A percentile compares a stretch with the other conserved stretches of the same genome.
phyloP scores from a whole-genome alignment of 2,888 invertebrate genomes.

The Leptinotarsa juncta region DNA sequence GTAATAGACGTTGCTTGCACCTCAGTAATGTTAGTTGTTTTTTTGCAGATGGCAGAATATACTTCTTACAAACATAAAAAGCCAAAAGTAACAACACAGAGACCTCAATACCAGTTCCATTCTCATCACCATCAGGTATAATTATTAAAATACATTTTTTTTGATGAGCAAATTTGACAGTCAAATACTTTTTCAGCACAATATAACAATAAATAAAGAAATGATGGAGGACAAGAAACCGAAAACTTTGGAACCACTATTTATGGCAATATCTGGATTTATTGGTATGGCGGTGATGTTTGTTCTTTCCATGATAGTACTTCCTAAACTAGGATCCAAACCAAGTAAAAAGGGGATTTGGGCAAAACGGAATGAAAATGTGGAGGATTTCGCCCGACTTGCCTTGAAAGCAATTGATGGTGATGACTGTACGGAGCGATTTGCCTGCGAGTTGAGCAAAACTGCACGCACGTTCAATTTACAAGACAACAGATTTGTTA shows the following conservation, averaged over 20 bases:
- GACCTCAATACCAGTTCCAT: constrained; percentile 55
- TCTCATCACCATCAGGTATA: constrained; percentile 60
- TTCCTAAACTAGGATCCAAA: constrained; percentile 66
- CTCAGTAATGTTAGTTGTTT: neutral
- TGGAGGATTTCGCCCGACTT: constrained; percentile 62
- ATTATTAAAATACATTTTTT: constrained; percentile 17
- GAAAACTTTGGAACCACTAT: constrained; percentile 68
- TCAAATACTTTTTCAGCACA: constrained; percentile 58
- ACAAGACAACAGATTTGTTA: constrained; percentile 62
- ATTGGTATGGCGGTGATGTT: constrained; percentile 70
- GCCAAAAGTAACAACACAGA: constrained; percentile 45
- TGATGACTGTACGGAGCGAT: constrained; percentile 65
- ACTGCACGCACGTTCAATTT: constrained; percentile 61
- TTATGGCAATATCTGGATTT: constrained; percentile 71
- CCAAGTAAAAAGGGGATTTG: constrained; percentile 51
- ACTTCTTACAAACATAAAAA: constrained; percentile 31
- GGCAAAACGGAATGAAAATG: constrained; percentile 56
- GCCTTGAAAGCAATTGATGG: constrained; percentile 66
- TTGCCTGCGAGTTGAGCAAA: constrained; percentile 66
- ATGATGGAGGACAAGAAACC: constrained; percentile 57
- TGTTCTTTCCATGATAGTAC: constrained; percentile 67
- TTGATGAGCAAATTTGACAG: constrained; percentile 11
- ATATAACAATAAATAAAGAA: constrained; percentile 57
- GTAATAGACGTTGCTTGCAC: constrained; percentile 4
- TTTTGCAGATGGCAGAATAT: constrained; percentile 37